Evolutionary conservation across 1,140 invertebrate species (phyloP).

Genomic region (Anagrus nilaparvatae): DNA sequence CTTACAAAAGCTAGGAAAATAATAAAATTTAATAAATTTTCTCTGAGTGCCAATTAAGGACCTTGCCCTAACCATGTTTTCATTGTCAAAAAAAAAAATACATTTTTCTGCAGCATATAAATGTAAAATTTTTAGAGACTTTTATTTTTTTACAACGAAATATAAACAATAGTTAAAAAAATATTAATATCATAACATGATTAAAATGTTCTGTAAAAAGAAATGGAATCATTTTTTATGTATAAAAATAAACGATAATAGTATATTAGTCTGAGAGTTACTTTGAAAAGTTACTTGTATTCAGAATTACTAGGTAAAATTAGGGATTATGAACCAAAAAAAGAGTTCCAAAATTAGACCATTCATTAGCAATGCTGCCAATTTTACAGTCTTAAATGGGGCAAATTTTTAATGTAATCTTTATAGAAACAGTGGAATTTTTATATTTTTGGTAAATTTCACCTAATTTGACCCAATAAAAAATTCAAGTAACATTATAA

Average conservation of each 20-base stretch:
- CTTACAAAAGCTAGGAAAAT: too few species aligned
- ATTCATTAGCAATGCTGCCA: too few species aligned
- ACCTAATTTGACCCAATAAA: too few species aligned
- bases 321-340: not conserved
- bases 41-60: conserved; percentile 16
- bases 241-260: too few species aligned
- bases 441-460: too few species aligned
- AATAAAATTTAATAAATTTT: conserved; percentile 8
- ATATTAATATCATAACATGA: not conserved
- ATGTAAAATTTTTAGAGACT: conserved; percentile 10
- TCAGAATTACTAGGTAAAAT: conserved; percentile 1
- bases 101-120: conserved; percentile 1
- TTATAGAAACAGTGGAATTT: too few species aligned
- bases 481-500: too few species aligned
- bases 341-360: conserved; percentile 14
- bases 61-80: conserved; percentile 14
- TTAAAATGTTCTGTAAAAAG: conserved; percentile 1
- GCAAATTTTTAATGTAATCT: too few species aligned
- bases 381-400: too few species aligned
- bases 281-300: conserved; percentile 5
- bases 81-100: conserved; percentile 9
- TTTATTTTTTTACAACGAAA: conserved; percentile 19
- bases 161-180: conserved; percentile 11
- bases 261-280: too few species aligned
- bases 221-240: too few species aligned